phyloP scores from a whole-genome alignment of 2,797 vertebrate species.

The Amazonetta brasiliensis region DNA sequence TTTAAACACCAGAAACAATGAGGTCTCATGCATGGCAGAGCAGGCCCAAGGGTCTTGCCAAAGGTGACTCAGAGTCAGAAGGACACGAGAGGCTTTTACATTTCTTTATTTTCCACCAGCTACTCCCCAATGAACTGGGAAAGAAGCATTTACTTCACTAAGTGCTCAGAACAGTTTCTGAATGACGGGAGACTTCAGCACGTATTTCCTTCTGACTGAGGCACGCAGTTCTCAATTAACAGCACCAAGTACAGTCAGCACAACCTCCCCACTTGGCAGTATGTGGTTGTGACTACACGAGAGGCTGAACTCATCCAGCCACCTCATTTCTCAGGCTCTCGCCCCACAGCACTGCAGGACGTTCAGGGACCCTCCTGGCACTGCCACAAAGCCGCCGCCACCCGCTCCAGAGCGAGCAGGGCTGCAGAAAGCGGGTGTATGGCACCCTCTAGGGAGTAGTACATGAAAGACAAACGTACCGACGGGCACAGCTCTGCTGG shows the following conservation, averaged over 20 bases:
- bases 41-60: neutral
- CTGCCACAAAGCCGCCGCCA: neutral
- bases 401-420: neutral
- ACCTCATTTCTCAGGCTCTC: fast-evolving
- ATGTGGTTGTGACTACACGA: fast-evolving
- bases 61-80: neutral
- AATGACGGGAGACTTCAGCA: neutral
- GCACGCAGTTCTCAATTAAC: neutral
- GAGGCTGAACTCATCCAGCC: neutral
- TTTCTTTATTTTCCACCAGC: neutral
- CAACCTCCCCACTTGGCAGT: fast-evolving
- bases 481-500: neutral
- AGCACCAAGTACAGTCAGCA: fast-evolving
- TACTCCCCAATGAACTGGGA: neutral
- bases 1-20: neutral
- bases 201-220: neutral
- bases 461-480: conserved; percentile 27
- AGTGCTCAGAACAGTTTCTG: neutral
- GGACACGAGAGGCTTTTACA: neutral
- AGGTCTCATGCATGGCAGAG: neutral
- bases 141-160: neutral
- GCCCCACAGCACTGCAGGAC: neutral
- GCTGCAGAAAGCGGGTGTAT: conserved; percentile 26
- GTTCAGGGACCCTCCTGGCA: fast-evolving
- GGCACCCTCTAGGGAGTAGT: conserved; percentile 80